Conservation (phyloP, 1,140 invertebrate genomes). For the Neodiprion fabricii region DNA sequence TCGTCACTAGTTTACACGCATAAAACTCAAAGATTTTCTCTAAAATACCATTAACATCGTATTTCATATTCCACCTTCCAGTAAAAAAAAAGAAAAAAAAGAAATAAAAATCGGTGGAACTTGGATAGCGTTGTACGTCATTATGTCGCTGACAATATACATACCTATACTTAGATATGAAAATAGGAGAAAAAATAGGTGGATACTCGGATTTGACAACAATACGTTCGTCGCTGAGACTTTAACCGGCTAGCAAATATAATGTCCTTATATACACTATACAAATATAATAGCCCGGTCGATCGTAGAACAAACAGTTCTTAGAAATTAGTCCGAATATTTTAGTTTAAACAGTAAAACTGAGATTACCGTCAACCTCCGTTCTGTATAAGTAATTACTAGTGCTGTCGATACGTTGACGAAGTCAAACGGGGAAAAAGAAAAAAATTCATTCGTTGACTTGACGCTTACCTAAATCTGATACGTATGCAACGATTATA, state of each 20-base stretch:
- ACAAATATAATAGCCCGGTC: neutral
- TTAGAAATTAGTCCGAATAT: neutral
- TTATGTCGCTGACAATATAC: no score
- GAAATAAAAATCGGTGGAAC: neutral
- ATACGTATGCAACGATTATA: neutral
- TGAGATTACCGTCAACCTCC: neutral
- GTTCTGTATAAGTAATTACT: neutral
- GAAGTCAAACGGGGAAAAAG: neutral
- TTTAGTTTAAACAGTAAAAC: neutral
- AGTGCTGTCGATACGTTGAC: neutral
- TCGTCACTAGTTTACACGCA: neutral
- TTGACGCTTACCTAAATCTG: neutral
- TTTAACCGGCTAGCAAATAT: neutral
- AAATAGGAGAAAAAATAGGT: no score
- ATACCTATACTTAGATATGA: no score
- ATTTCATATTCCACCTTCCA: neutral
- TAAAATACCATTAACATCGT: neutral
- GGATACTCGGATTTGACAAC: no score
- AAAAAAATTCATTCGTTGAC: neutral
- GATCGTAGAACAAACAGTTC: neutral
- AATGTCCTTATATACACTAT: conserved; percentile 1
- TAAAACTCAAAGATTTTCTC: neutral
- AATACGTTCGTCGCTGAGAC: neutral
- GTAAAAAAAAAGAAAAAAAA: neutral
- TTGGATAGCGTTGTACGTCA: no score